Evolutionary conservation across 1,140 invertebrate genomes (phyloP), one percentile per base, ranked within the genome.

Genomic region (Drosophila ananassae): DNA sequence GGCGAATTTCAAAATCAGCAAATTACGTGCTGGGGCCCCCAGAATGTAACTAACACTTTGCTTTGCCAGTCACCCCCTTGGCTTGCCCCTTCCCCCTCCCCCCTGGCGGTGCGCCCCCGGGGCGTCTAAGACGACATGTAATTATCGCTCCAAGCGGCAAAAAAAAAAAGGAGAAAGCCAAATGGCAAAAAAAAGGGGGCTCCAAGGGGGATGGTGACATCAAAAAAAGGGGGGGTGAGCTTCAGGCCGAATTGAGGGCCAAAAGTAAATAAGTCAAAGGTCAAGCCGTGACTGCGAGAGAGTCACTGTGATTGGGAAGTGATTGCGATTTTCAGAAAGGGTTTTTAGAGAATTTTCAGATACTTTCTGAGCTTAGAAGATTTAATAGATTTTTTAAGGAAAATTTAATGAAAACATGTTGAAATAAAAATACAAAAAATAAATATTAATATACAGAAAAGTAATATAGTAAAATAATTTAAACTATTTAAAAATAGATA

Each of bases 1-100:
- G 81, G 77, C 82, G 73, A 87, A 85, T 81, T 85, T 85, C 69
- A 87, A 85, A 85, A 85, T 85, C 82, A 85, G 82, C 82, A 85
- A 85, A 87, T 85, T 85, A 85, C 82, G 82, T 85, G 82, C 78
- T 75, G 84, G 73, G 53, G 34, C 34, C 34, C 32, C 57, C 66
- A 68, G 72, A 83, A 87, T 87, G 81, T 87, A 87, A 85, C 81
- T 87, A 85, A 85, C 81, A 85, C 81, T 85, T 68, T 68, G 73
- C 81, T 85, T 68, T 68, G 73, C 63, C 73, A 81, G 44, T 79
- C 54, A 62, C 34, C 69, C n/a, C 1, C 39, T 30, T 5, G 17
- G 17, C 50, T 22, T 2, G 25, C 41, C 3, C 37, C 8, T 21
- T 17, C 24, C 25, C 12, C 24, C n/a, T 6, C 30, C 39, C 30